Evolutionary conservation across 2,888 invertebrate genomes (phyloP).

Genomic region (Pycnomerus fuliginosus): DNA sequence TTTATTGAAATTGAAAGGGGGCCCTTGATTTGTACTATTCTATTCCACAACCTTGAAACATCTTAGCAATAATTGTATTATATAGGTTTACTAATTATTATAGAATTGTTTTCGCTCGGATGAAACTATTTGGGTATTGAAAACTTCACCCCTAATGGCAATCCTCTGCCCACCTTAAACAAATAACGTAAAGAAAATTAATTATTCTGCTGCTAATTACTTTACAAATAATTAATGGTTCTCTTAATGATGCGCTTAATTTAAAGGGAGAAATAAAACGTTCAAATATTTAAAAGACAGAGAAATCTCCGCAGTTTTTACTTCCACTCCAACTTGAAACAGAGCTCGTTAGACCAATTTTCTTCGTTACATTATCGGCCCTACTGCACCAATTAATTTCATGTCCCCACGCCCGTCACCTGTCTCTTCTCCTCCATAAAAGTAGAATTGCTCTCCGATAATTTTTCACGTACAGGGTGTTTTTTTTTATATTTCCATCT

Average conservation of each 20-base stretch:
- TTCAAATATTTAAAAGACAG: constrained; percentile 37
- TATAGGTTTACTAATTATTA: too few species aligned
- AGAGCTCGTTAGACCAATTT: constrained; percentile 23
- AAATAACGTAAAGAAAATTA: constrained; percentile 32
- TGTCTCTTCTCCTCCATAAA: constrained; percentile 1
- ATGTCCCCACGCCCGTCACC: constrained; percentile 3
- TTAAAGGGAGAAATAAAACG: constrained; percentile 37
- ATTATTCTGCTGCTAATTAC: constrained; percentile 39
- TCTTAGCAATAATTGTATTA: too few species aligned
- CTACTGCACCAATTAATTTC: constrained; percentile 14
- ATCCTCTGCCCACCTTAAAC: too few species aligned
- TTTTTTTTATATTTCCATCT: too few species aligned
- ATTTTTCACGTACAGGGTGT: not conserved
- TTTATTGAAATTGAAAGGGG: too few species aligned
- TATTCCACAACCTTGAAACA: too few species aligned
- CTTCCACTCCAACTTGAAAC: constrained; percentile 1
- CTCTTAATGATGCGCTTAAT: constrained; percentile 42
- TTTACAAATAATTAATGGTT: constrained; percentile 42
- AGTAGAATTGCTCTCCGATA: not conserved
- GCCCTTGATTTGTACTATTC: too few species aligned
- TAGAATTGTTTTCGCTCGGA: too few species aligned
- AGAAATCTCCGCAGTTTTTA: constrained; percentile 23
- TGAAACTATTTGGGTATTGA: too few species aligned
- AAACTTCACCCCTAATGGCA: too few species aligned
- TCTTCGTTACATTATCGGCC: not conserved